Base-by-base conservation (phyloP, 2,797 vertebrate genomes). In the Lindbergichthys nudifrons region DNA sequence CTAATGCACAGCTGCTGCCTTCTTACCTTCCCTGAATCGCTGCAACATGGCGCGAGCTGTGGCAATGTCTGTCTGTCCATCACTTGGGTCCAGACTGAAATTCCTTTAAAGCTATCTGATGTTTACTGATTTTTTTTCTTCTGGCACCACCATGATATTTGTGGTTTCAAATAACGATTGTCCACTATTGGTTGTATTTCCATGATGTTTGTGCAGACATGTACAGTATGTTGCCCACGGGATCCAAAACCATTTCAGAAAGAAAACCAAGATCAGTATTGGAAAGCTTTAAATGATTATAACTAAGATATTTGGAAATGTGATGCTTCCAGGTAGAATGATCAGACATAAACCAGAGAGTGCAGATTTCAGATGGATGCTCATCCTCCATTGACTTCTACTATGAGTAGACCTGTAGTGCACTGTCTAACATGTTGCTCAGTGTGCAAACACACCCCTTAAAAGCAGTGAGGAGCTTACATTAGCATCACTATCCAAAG, bases 21-120 rank as follows among this genome's bases (percentile, higher is more conserved):
- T 32, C 48, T 64, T 43, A 76, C 45, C 61, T 59, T 45, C 59
- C 43, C 45, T 53, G 26, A 77, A 66, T 32, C 1, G 1, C 52
- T 10, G 5, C 60, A 60, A 36, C 21, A 9, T 56, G 26, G 5
- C n/a, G 63, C 12, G 3, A 42, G 32, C 36, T 11, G 13, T 58
- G 19, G 10, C 1, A 8, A 8, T 15, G 45, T 5, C 1, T 2
- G 12, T 10, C 7, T 2, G 54, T 5, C 23, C 18, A 12, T 41
- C 14, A 11, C 46, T 59, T 48, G 45, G 30, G 3, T 54, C 26
- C 45, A 32, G 13, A 63, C 12, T 36, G 23, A 64, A 43, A 56
- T 16, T 19, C 18, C 63, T 32, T 26, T 16, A 6, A 21, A 43
- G 16, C n/a, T n/a, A n/a, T n/a, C n/a, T 30, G 19, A 68, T 1